Base-by-base conservation (phyloP, 2,797 vertebrate genomes). In the Artibeus jamaicensis region DNA sequence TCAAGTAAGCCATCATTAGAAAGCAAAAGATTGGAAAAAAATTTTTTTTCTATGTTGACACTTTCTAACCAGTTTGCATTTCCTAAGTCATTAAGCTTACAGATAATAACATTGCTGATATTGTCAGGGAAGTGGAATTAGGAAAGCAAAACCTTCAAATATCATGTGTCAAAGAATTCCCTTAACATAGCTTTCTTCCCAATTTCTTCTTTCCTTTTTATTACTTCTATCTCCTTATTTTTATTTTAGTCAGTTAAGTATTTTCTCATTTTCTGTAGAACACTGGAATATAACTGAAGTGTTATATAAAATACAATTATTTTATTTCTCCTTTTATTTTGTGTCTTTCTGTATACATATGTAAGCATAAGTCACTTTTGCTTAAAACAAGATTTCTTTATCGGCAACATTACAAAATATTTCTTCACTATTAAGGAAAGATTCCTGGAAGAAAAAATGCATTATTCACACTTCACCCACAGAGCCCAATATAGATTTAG, bases 51-150 rank as follows among this genome's bases (percentile, higher is more conserved):
- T 95, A 73, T 42, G 34, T 96, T 97, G 86, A 95, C 24, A 37
- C 50, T 84, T 96, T 76, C 4, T 78, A 93, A 89, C 70, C 46
- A 59, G 22, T 97, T 98, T 46, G 0, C 88, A 92, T 97, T 98
- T 97, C 91, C 53, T 55, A 92, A 95, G 68, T 79, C 91, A 85
- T 92, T 98, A 96, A 92, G 70, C 67, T 89, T 95, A 93, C 85
- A 59, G 65, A 92, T 53, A 86, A 29, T 96, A 92, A 9, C 94
- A 89, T 50, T 55, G 76, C 89, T 96, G 24, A 83, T 97, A 92
- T 73, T 77, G 39, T 85, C 89, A 89, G 79, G 15, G 15, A 55
- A 96, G 1, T 1, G 91, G 48, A 97, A 97, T 95, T 57, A 92
- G 50, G 90, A 95, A 96, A 95, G 76, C 46, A 93, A 94, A 89